Percentiles rank a stretch among this genome's conserved stretches.
These are phyloP conservation scores for Metacarcinus magister DNA, from an alignment of 2,888 invertebrate genomes.

Conservation along the genomic window DNA sequence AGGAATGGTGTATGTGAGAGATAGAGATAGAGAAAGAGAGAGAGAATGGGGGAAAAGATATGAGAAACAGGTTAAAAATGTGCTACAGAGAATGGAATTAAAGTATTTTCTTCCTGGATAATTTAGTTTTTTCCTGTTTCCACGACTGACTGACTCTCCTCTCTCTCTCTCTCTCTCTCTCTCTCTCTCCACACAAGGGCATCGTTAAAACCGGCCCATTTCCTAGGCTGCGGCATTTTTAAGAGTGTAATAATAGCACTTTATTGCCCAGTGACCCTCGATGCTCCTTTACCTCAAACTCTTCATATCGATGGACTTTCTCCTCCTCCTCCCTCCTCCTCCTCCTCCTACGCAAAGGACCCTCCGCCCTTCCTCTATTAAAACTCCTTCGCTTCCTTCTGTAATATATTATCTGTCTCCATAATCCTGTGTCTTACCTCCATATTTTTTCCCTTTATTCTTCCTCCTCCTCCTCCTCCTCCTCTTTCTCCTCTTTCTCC, in stretches of 20 bases:
- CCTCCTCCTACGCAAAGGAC: neutral
- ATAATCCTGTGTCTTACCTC: neutral
- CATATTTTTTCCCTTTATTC: neutral
- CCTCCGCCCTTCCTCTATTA: neutral
- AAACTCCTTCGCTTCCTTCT: neutral
- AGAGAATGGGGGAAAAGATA: neutral
- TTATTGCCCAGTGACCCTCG: neutral
- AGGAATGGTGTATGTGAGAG: neutral
- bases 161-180: neutral
- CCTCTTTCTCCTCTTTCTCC: neutral
- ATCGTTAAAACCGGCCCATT: neutral
- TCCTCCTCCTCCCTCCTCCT: neutral
- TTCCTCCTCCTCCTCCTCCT: neutral
- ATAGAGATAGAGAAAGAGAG: neutral
- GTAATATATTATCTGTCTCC: neutral
- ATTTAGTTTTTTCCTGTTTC: constrained; percentile 1
- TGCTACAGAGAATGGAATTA: neutral
- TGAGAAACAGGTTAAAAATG: neutral
- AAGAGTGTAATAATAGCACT: neutral
- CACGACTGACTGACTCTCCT: neutral
- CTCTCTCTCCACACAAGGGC: neutral
- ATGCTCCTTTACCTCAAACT: neutral
- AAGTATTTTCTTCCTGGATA: neutral
- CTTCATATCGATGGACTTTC: neutral
- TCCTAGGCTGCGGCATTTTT: neutral